A percentile compares a stretch with the other conserved stretches of the same genome.
Evolutionary conservation across 2,888 invertebrate species (phyloP).

Genomic region (Furcula furcula): DNA sequence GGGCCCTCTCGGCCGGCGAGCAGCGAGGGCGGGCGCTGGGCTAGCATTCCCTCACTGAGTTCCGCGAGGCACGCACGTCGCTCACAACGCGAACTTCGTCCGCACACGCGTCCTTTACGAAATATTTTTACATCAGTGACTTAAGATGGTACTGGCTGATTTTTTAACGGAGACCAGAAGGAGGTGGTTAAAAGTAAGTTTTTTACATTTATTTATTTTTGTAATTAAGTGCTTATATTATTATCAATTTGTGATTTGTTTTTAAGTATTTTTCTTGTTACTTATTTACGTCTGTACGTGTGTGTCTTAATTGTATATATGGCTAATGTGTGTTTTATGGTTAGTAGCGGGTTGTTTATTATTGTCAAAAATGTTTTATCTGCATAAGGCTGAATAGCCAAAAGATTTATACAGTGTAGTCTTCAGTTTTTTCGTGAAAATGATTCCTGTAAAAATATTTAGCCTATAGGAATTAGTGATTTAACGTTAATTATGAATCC

Average conservation of each 20-base stretch:
- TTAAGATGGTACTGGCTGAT: conserved; percentile 67
- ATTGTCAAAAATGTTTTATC: too few species aligned
- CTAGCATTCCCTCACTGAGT: conserved; percentile 47
- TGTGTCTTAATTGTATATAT: too few species aligned
- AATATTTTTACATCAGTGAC: conserved; percentile 7
- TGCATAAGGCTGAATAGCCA: too few species aligned
- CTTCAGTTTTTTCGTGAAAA: too few species aligned
- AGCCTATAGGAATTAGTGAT: too few species aligned
- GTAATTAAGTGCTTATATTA: neutral
- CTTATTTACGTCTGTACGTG: too few species aligned
- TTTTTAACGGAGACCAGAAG: conserved; percentile 71
- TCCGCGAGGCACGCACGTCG: conserved; percentile 35
- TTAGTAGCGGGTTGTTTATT: too few species aligned
- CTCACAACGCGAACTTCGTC: conserved; percentile 12
- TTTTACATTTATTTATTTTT: neutral
- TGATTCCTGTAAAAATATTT: too few species aligned
- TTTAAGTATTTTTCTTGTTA: neutral
- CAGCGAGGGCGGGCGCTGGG: conserved; percentile 28
- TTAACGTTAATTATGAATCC: too few species aligned
- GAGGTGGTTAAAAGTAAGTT: conserved; percentile 69
- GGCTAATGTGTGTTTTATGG: too few species aligned
- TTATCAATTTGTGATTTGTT: neutral
- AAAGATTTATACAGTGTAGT: too few species aligned
- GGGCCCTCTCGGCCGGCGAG: conserved; percentile 32
- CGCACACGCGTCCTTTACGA: conserved; percentile 20